Base-by-base conservation (phyloP, 92 coral and sea anemone species). In the Anthopleura xanthogrammica region DNA sequence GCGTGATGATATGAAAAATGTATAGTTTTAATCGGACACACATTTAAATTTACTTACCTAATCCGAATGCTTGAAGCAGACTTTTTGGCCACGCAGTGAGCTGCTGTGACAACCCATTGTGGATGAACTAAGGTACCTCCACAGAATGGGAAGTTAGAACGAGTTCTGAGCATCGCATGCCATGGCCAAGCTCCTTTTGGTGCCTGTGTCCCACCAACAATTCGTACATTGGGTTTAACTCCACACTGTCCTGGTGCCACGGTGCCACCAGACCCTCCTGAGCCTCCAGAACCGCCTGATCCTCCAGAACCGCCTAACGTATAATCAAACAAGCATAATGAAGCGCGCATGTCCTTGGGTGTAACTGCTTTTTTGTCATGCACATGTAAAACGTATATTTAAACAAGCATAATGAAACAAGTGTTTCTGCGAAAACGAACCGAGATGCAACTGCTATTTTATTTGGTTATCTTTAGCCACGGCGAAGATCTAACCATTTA, bases 131-230 rank as follows among this genome's bases (percentile, higher is more conserved):
- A 75, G 17, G 92, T 82, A 29, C 89, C 92, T 41, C 92, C 92
- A 24, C 92, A 89, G 71, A 57, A 85, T 19, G 86, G 80, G 48
- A 85, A 85, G 54, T 87, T 87, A 5, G 81, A 50, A 22, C 64
- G 4, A 0, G 79, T 7, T 43, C 85, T 83, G 68, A 89, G 77
- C 72, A 76, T 79, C 52, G 89, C 92, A 29, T 89, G 92, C 92
- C 92, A 89, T 14, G 92, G 90, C 87, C 89, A 85, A 36, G 89
- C 89, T 40, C 92, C 89, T 73, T 78, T 78, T 16, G 92, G 92
- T 22, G 92, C 92, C 80, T 89, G 89, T 41, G 84, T 82, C 16
- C 92, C 92, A 64, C 92, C 92, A 2, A 89, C 92, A 43, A 89
- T 89, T 64, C 92, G 71, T 52, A 78, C 85, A 2, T 58, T 68